Percentiles rank a stretch among this genome's conserved stretches.
These are phyloP conservation scores for Martes martes DNA, from an alignment of 2,113 vertebrate genomes.

Conservation along the genomic window DNA sequence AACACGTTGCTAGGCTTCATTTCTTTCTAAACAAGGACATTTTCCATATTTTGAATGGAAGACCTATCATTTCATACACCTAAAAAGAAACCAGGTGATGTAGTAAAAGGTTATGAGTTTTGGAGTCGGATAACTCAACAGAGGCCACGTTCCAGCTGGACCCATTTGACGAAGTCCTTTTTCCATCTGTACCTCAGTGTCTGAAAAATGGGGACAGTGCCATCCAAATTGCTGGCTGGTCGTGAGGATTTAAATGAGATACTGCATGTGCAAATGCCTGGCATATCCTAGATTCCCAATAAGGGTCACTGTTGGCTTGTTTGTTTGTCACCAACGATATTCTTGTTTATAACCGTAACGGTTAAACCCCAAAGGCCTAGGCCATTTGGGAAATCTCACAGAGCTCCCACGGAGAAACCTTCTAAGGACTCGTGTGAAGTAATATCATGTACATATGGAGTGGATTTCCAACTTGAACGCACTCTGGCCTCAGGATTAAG, in stretches of 20 bases:
- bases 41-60: not conserved
- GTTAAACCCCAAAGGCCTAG: not conserved
- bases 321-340: not conserved
- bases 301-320: not conserved
- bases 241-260: not conserved
- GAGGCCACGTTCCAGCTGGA: not conserved
- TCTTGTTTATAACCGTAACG: not conserved
- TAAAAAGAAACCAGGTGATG: not conserved
- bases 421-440: slow-evolving; percentile 43
- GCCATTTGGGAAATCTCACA: not conserved
- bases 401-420: slow-evolving; percentile 15
- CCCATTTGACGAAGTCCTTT: not conserved
- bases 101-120: not conserved
- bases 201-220: not conserved
- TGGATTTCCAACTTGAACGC: slow-evolving; percentile 49
- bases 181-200: not conserved
- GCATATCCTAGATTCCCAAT: not conserved
- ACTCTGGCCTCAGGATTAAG: slow-evolving; percentile 54
- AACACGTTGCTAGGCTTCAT: not conserved
- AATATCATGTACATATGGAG: slow-evolving; percentile 50
- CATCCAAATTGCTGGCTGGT: not conserved
- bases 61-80: not conserved
- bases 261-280: not conserved
- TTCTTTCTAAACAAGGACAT: not conserved
- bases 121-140: not conserved